Evolutionary conservation across 2,888 invertebrate genomes (phyloP), one percentile per base, ranked within the genome.

Genomic region (Thereva unica): DNA sequence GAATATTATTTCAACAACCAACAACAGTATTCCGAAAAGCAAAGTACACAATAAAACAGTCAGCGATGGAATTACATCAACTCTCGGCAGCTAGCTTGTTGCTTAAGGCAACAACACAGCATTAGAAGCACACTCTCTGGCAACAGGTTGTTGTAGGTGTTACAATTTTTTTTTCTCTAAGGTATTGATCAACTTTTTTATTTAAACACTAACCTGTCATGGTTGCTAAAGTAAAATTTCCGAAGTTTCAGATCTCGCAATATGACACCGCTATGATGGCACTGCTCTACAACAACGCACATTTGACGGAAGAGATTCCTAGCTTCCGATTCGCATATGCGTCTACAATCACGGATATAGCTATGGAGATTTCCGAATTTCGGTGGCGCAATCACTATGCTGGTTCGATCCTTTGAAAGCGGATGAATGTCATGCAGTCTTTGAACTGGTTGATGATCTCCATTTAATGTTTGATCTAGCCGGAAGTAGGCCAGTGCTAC

Each of bases 171-270:
- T 23, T 23, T 23, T 23, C 1, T 23, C 2, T 23, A 38, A 5
- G 34, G n/a, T 38, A 47, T 47, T 10, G 35, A 8, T 10, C 50
- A 50, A 50, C 6, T n/a, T 9, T 41, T 55, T 34, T 12, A 57
- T 38, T 35, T 57, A 9, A 40, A 12, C 23, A 74, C 76, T 72
- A 82, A 95, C 97, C 92, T 91, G 80, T 93, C 90, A 74, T 88
- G 85, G 83, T 97, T 93, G 70, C 92, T 90, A 83, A 97, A 97
- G 79, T 96, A 96, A 83, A 98, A 97, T 81, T 97, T 96, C 81
- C 96, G 87, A 75, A 97, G 87, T 82, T 97, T 97, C 78, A 98
- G 88, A 83, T 98, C 97, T 76, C 97, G 86, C 75, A 98, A 85
- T 68, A 97, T 93, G 76, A 98, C 91, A 71, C 96, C 97, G 78